Conservation (phyloP, 2,797 vertebrate genomes). For the Oreonectes daqikongensis region DNA sequence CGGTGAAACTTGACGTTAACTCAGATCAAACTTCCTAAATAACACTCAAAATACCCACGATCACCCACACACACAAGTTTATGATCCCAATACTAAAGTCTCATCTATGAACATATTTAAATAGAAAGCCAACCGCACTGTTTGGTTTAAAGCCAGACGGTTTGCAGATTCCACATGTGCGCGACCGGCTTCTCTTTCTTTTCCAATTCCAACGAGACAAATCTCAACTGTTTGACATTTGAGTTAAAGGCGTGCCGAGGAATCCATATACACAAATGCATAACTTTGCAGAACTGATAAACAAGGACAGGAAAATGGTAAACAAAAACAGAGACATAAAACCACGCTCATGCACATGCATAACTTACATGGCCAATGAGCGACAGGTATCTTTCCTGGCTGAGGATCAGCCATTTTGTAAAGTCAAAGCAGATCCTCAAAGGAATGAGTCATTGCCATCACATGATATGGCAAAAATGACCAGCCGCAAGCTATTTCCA, state of each 20-base stretch:
- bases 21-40: conserved; percentile 19
- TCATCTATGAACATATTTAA: conserved; percentile 22
- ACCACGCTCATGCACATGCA: conserved; percentile 17
- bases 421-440: conserved; percentile 37
- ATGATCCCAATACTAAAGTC: neutral
- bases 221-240: conserved; percentile 36
- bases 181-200: neutral
- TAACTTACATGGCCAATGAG: conserved; percentile 1
- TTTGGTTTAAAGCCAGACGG: conserved; percentile 15
- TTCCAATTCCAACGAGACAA: conserved; percentile 26
- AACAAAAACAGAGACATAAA: conserved; percentile 33
- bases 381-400: conserved; percentile 31
- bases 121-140: conserved; percentile 5
- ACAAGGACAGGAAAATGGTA: conserved; percentile 25
- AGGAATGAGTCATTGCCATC: conserved; percentile 46
- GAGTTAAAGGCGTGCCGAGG: conserved; percentile 2
- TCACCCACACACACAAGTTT: conserved; percentile 22
- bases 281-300: conserved; percentile 31
- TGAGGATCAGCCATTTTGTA: conserved; percentile 46
- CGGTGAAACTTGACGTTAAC: conserved; percentile 42
- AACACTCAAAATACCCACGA: conserved; percentile 36
- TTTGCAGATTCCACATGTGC: conserved; percentile 18
- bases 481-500: conserved; percentile 46
- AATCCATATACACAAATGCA: conserved; percentile 34
- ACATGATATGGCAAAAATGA: conserved; percentile 35